Conservation (phyloP, 2,113 vertebrate genomes). For the Leptocoma aspasia region DNA sequence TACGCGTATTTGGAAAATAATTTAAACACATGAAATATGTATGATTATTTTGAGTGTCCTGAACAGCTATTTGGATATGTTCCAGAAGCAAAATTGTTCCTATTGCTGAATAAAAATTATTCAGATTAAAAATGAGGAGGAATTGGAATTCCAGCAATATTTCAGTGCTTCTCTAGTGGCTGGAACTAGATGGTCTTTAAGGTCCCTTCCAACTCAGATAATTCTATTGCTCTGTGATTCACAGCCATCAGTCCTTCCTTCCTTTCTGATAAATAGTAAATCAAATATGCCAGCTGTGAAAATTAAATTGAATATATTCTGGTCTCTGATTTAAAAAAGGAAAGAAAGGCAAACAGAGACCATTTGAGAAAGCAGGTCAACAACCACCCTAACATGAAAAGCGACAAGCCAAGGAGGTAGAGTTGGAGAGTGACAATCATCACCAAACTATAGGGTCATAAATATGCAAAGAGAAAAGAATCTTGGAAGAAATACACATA, state of each 20-base stretch:
- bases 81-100: not conserved
- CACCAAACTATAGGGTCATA: not conserved
- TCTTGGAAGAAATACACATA: not conserved
- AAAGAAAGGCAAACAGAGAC: not conserved
- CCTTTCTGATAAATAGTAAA: not conserved
- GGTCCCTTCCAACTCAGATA: not conserved
- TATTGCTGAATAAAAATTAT: not conserved
- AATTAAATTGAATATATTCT: not conserved
- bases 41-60: not conserved
- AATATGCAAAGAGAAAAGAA: not conserved
- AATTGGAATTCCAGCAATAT: not conserved
- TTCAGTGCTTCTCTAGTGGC: not conserved
- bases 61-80: not conserved
- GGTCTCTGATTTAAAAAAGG: not conserved
- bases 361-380: not conserved
- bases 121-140: not conserved
- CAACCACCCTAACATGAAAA: not conserved
- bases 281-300: not conserved
- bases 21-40: not conserved
- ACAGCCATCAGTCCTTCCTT: not conserved
- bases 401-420: not conserved
- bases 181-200: not conserved
- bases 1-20: rapidly evolving
- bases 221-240: not conserved
- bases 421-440: not conserved